Conservation (phyloP, 2,797 vertebrate genomes). For the Lepidocolaptes lacrymiger region DNA sequence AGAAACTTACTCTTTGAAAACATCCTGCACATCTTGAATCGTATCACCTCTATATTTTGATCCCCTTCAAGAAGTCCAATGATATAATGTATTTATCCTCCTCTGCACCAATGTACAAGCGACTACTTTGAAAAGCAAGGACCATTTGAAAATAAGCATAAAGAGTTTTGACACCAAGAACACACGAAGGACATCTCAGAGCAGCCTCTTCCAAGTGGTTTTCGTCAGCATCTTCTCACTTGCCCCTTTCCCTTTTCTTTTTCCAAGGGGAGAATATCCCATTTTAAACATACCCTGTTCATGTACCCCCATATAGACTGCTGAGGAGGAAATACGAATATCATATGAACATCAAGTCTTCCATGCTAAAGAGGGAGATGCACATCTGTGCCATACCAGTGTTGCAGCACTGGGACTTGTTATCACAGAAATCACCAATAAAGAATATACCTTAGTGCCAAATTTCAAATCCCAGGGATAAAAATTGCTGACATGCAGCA, state of each 20-base stretch:
- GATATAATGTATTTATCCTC: neutral
- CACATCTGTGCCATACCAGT: constrained; percentile 71
- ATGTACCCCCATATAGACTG: neutral
- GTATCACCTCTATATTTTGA: neutral
- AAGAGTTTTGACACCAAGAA: neutral
- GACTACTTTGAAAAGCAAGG: neutral
- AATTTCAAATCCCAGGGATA: constrained; percentile 78
- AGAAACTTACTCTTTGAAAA: constrained; percentile 44
- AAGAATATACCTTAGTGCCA: constrained; percentile 78
- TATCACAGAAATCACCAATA: constrained; percentile 82
- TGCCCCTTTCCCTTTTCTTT: neutral
- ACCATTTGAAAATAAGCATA: neutral
- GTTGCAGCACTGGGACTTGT: constrained; percentile 75
- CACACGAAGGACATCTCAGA: neutral
- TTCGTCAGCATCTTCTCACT: constrained; percentile 4
- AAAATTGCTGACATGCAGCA: constrained; percentile 69
- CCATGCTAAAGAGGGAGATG: constrained; percentile 53
- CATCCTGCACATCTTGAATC: neutral
- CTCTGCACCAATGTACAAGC: fast-evolving
- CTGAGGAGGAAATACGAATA: constrained; percentile 12
- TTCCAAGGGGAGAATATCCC: neutral
- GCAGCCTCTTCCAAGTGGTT: neutral
- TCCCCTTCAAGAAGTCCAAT: neutral
- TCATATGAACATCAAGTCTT: constrained; percentile 59
- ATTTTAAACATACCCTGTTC: neutral